Evolutionary conservation across 2,888 invertebrate species (phyloP).

Genomic region (Drosophila mettleri): DNA sequence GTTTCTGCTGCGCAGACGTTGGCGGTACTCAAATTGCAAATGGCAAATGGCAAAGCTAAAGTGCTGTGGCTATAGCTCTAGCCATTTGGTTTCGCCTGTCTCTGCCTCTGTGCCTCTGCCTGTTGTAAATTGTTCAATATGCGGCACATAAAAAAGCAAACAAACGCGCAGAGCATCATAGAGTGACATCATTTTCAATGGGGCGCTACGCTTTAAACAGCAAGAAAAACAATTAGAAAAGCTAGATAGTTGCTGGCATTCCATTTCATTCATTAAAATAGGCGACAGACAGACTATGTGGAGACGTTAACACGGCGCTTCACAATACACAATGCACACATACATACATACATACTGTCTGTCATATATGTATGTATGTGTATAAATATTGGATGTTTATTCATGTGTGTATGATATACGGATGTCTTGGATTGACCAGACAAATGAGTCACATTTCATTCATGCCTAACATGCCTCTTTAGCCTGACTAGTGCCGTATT

Average conservation of each 20-base stretch:
- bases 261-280: slow-evolving; percentile 79
- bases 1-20: slow-evolving; percentile 37
- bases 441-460: slow-evolving; percentile 61
- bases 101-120: not conserved
- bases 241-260: slow-evolving; percentile 62
- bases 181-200: slow-evolving; percentile 75
- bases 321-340: slow-evolving; percentile 22
- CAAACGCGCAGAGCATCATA: slow-evolving; percentile 21
- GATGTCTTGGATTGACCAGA: slow-evolving; percentile 40
- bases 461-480: slow-evolving; percentile 38
- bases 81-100: slow-evolving; percentile 12
- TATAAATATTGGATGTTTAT: slow-evolving; percentile 6
- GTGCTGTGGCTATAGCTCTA: slow-evolving; percentile 35
- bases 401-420: slow-evolving; percentile 1
- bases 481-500: slow-evolving; percentile 27
- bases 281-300: slow-evolving; percentile 73
- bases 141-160: slow-evolving; percentile 40
- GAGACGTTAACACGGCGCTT: slow-evolving; percentile 55
- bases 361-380: not conserved
- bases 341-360: not conserved
- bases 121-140: slow-evolving; percentile 50
- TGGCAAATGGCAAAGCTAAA: slow-evolving; percentile 22
- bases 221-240: slow-evolving; percentile 65
- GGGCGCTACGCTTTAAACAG: slow-evolving; percentile 60
- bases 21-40: slow-evolving; percentile 18